Percentiles rank a stretch among this genome's conserved stretches.
phyloP scores from a whole-genome alignment of 92 coral and sea anemone genomes.

The Siderastrea radians region DNA sequence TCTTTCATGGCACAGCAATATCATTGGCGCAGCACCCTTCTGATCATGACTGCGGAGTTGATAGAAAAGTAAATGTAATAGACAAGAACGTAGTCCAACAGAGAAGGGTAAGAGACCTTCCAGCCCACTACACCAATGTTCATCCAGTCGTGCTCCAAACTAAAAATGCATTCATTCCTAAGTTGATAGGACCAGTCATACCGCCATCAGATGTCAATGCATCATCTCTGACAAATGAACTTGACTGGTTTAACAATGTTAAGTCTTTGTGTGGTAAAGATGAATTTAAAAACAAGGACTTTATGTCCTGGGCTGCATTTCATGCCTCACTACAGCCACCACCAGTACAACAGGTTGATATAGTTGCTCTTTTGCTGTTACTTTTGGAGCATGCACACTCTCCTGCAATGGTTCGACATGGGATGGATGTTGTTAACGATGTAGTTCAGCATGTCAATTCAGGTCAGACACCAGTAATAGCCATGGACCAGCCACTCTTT shows the following conservation, averaged over 20 bases:
- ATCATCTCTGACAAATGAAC: conserved; percentile 3
- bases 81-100: conserved; percentile 18
- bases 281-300: conserved; percentile 42
- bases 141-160: not conserved
- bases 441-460: conserved; percentile 56
- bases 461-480: conserved; percentile 57
- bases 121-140: conserved; percentile 50
- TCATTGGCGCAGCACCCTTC: conserved; percentile 69
- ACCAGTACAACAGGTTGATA: conserved; percentile 26
- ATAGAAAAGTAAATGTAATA: conserved; percentile 37
- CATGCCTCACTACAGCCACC: conserved; percentile 59
- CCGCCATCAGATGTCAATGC: conserved; percentile 1
- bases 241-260: conserved; percentile 62
- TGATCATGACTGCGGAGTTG: conserved; percentile 41
- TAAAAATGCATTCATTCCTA: conserved; percentile 40
- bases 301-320: conserved; percentile 73
- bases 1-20: conserved; percentile 75
- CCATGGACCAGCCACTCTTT: conserved; percentile 59
- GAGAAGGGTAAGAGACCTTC: conserved; percentile 35
- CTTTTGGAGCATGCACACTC: conserved; percentile 21
- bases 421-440: conserved; percentile 49
- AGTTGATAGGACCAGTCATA: conserved; percentile 46
- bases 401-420: conserved; percentile 54
- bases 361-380: conserved; percentile 37
- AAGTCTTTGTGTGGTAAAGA: conserved; percentile 46